These are phyloP conservation scores for Cheilosia soror DNA, from an alignment of 2,888 invertebrate genomes.

Conservation along the genomic window DNA sequence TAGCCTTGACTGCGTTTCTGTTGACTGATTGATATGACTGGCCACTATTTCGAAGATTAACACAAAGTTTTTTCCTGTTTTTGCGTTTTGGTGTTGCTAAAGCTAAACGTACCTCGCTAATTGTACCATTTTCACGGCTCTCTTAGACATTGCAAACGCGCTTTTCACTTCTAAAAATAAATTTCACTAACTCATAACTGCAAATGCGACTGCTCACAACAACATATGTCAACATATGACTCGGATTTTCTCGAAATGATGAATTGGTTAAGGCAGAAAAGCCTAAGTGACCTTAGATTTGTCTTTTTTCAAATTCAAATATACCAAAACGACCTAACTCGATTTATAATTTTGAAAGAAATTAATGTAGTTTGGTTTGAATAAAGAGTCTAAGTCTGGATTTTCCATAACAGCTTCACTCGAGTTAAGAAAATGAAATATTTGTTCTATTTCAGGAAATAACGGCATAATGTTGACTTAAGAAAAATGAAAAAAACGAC, in stretches of 20 bases:
- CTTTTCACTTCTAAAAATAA: slow-evolving; percentile 11
- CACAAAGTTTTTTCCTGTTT: slow-evolving; percentile 28
- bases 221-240: slow-evolving; percentile 4
- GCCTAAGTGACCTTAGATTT: slow-evolving; percentile 15
- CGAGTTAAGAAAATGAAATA: slow-evolving; percentile 18
- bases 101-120: slow-evolving; percentile 21
- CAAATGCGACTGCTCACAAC: slow-evolving; percentile 16
- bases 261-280: slow-evolving; percentile 4
- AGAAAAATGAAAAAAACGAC: slow-evolving; percentile 2
- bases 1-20: slow-evolving; percentile 1
- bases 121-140: slow-evolving; percentile 14
- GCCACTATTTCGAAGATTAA: slow-evolving; percentile 16
- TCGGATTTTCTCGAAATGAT: slow-evolving; percentile 1
- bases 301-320: slow-evolving; percentile 4
- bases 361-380: background rate
- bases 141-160: slow-evolving; percentile 9
- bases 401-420: slow-evolving; percentile 19
- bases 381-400: slow-evolving; percentile 3
- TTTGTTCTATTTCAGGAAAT: slow-evolving; percentile 12
- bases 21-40: background rate
- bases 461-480: slow-evolving; percentile 31
- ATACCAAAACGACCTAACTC: slow-evolving; percentile 4
- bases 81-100: slow-evolving; percentile 17
- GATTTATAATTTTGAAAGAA: slow-evolving; percentile 6
- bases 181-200: slow-evolving; percentile 8